These are phyloP conservation scores for Acromyrmex echinatior DNA, from an alignment of 1,140 invertebrate species.

Conservation along the genomic window DNA sequence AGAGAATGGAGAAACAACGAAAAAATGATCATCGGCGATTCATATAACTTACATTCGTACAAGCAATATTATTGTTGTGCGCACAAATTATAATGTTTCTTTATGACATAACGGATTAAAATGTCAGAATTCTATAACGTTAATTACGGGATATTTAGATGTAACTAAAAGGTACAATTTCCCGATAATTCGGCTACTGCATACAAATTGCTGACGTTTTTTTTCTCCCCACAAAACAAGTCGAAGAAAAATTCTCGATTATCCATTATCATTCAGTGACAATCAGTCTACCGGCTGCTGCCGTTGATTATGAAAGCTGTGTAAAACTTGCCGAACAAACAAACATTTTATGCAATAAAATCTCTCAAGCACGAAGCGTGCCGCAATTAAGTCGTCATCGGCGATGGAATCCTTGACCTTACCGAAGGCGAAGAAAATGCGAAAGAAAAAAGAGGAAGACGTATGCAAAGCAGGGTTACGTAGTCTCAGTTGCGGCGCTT, in stretches of 20 bases:
- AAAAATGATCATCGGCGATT: neutral
- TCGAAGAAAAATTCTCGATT: constrained; percentile 66
- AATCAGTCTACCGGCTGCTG: constrained; percentile 71
- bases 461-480: constrained; percentile 50
- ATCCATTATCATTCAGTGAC: constrained; percentile 84
- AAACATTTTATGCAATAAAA: constrained; percentile 75
- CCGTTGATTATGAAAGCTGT: constrained; percentile 76
- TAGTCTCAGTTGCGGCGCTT: constrained; percentile 49
- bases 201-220: constrained; percentile 32
- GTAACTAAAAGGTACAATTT: neutral
- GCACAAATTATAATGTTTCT: neutral
- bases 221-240: constrained; percentile 25
- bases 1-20: neutral
- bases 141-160: neutral
- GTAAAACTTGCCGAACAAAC: constrained; percentile 80
- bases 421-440: constrained; percentile 17
- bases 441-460: constrained; percentile 62
- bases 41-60: neutral
- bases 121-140: neutral
- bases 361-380: neutral
- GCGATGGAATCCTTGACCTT: constrained; percentile 4
- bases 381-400: constrained; percentile 33
- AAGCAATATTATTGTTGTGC: neutral
- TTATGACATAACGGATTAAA: neutral
- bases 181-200: constrained; percentile 13